phyloP scores from a whole-genome alignment of 2,888 invertebrate genomes.

The Phyllotreta striolata region DNA sequence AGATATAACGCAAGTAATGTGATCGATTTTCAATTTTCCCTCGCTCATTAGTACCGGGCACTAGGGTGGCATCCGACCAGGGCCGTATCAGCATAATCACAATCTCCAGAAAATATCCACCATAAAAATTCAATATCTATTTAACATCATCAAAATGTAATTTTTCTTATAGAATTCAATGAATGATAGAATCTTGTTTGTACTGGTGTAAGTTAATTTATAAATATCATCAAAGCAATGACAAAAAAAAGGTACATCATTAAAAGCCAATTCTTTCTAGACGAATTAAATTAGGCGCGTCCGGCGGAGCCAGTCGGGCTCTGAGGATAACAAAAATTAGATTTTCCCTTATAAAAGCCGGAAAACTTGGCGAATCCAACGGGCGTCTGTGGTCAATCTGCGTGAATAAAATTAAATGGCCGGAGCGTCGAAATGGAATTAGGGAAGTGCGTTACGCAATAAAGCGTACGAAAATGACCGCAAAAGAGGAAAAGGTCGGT shows the following conservation, averaged over 20 bases:
- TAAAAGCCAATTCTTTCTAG: too few relatives aligned
- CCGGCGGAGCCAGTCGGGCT: neutral
- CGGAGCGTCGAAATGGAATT: slow-evolving; percentile 38
- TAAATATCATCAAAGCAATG: neutral
- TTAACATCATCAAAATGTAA: too few relatives aligned
- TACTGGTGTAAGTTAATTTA: neutral
- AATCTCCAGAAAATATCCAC: too few relatives aligned
- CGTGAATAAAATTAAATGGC: slow-evolving; percentile 45
- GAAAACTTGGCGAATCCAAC: slow-evolving; percentile 25
- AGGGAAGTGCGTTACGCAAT: slow-evolving; percentile 47
- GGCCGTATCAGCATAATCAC: neutral
- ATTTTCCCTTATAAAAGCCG: slow-evolving; percentile 22
- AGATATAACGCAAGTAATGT: slow-evolving; percentile 20
- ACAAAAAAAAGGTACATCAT: too few relatives aligned
- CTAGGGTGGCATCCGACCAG: slow-evolving; percentile 17
- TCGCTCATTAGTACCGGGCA: slow-evolving; percentile 18
- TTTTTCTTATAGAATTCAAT: too few relatives aligned
- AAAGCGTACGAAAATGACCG: slow-evolving; percentile 45
- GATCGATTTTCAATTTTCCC: slow-evolving; percentile 27
- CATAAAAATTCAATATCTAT: too few relatives aligned
- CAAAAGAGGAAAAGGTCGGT: slow-evolving; percentile 40
- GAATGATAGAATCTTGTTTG: neutral
- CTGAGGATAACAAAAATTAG: slow-evolving; percentile 20
- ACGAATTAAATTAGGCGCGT: neutral
- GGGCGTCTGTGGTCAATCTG: slow-evolving; percentile 41